Evolutionary conservation across 2,797 vertebrate genomes (phyloP).

Genomic region (Danio jaintianensis): DNA sequence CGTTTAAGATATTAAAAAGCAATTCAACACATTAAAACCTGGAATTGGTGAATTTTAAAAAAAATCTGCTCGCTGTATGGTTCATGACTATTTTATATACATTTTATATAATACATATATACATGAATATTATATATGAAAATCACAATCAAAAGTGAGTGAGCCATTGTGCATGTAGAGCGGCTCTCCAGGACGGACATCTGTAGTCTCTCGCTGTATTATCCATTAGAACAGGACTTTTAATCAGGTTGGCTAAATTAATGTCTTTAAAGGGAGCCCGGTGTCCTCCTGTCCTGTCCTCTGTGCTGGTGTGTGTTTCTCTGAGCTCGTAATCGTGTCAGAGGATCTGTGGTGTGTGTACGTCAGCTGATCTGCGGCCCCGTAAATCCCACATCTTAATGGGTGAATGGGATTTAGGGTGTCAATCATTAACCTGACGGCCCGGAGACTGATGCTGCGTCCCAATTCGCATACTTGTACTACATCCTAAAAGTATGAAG

Average conservation of each 20-base stretch:
- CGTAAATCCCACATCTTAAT: background rate
- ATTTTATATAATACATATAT: too few species aligned
- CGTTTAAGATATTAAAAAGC: too few species aligned
- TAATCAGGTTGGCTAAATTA: slow-evolving; percentile 28
- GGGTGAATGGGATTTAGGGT: background rate
- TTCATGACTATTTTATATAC: too few species aligned
- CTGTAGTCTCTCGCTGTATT: background rate
- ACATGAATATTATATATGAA: too few species aligned
- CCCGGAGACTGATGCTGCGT: too few species aligned
- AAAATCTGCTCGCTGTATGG: too few species aligned
- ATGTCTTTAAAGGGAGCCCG: background rate
- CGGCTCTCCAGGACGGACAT: background rate
- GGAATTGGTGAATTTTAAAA: too few species aligned
- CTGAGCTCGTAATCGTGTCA: slow-evolving; percentile 22
- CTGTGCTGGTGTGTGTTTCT: background rate
- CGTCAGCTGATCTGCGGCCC: background rate
- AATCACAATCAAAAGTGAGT: too few species aligned
- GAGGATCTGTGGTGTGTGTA: slow-evolving; percentile 10
- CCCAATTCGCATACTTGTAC: too few species aligned
- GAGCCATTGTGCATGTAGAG: background rate
- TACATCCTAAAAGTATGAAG: too few species aligned
- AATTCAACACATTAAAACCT: too few species aligned
- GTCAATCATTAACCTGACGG: background rate
- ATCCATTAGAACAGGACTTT: slow-evolving; percentile 10
- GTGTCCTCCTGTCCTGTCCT: slow-evolving; percentile 10